Conservation (phyloP, 2,113 vertebrate genomes). For the Perca flavescens region DNA sequence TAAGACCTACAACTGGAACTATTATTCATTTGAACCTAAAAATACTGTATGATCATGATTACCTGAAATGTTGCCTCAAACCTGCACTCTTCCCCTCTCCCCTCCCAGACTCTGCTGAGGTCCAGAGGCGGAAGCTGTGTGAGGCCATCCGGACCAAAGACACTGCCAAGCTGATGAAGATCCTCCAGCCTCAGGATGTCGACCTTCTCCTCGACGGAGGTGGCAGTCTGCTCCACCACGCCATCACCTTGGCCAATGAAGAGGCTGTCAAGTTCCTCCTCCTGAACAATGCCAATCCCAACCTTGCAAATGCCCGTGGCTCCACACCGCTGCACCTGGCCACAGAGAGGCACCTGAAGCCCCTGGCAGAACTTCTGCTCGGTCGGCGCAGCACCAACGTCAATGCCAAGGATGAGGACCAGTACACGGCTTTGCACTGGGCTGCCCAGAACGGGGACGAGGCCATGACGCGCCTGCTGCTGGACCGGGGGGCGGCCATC, state of each 20-base stretch:
- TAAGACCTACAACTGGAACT: background rate
- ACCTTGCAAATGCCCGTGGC: slow-evolving; percentile 88
- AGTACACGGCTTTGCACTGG: slow-evolving; percentile 96
- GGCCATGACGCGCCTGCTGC: slow-evolving; percentile 89
- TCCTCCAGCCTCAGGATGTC: slow-evolving; percentile 98
- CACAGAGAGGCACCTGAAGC: slow-evolving; percentile 88
- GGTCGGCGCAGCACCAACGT: slow-evolving; percentile 91
- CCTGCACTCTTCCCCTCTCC: background rate
- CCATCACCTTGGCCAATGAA: slow-evolving; percentile 90
- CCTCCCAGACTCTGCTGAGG: slow-evolving; percentile 89
- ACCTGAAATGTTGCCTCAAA: background rate
- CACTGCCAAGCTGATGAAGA: slow-evolving; percentile 95
- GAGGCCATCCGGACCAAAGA: slow-evolving; percentile 93
- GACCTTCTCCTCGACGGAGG: slow-evolving; percentile 92
- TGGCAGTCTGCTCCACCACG: slow-evolving; percentile 91
- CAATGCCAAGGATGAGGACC: slow-evolving; percentile 95
- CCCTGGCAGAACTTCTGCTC: slow-evolving; percentile 91
- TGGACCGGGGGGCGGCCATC: slow-evolving; percentile 88
- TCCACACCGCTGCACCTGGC: slow-evolving; percentile 94
- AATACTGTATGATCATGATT: background rate
- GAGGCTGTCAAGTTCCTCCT: slow-evolving; percentile 96
- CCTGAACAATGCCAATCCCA: slow-evolving; percentile 93
- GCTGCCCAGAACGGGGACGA: slow-evolving; percentile 94
- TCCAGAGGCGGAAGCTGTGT: slow-evolving; percentile 92
- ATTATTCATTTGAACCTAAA: background rate